Percentiles rank a stretch among this genome's conserved stretches.
Evolutionary conservation across 2,113 vertebrate species (phyloP).

Genomic region (Mugil cephalus): DNA sequence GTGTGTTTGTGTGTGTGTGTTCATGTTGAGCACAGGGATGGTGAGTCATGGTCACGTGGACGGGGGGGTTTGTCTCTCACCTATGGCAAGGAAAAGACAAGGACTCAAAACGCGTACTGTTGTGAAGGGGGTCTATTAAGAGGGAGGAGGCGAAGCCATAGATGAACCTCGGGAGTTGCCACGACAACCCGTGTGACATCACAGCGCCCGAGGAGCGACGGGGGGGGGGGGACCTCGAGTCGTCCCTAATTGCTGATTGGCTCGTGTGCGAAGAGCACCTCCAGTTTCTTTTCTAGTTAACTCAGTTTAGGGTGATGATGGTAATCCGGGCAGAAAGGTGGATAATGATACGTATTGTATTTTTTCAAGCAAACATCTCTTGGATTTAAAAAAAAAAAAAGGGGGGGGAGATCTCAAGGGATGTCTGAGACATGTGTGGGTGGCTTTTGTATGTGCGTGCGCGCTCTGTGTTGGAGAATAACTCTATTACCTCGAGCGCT

Average conservation of each 20-base stretch:
- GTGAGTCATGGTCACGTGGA: conserved; percentile 70
- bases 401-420: conserved; percentile 17
- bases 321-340: conserved; percentile 1
- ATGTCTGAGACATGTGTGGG: conserved; percentile 46
- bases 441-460: conserved; percentile 21
- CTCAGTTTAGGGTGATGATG: conserved; percentile 24
- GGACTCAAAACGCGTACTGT: conserved; percentile 45
- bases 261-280: conserved; percentile 31
- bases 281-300: conserved; percentile 17
- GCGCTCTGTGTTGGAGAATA: conserved; percentile 31
- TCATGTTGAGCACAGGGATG: conserved; percentile 41
- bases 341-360: conserved; percentile 11
- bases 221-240: conserved; percentile 52
- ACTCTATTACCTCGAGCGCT: conserved; percentile 59
- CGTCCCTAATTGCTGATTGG: conserved; percentile 57
- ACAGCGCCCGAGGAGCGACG: conserved; percentile 54
- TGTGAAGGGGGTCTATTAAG: conserved; percentile 34
- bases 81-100: conserved; percentile 68
- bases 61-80: conserved; percentile 53
- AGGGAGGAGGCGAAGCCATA: conserved; percentile 52
- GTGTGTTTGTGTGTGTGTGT: conserved; percentile 15
- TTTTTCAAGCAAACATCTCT: not conserved
- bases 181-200: conserved; percentile 77
- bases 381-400: too few relatives aligned
- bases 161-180: conserved; percentile 75